Evolutionary conservation across 2,888 invertebrate species (phyloP), one percentile per base, ranked within the genome.

Genomic region (Danaus chrysippus): DNA sequence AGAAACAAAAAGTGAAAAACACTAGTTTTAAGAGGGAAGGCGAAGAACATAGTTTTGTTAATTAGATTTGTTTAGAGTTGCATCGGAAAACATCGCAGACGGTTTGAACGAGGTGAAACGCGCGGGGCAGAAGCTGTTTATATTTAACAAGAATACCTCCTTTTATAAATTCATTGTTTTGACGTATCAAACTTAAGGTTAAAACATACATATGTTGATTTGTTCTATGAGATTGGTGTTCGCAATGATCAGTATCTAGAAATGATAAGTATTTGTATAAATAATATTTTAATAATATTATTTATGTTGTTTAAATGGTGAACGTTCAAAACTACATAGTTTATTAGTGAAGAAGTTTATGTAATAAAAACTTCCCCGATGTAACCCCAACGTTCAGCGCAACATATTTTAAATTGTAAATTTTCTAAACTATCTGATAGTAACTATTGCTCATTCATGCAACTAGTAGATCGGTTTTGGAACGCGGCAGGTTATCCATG

Each of bases 61-160:
- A 49, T 49, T 49, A 49, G 49, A 49, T 49, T 49, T 49, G 49
- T 49, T 49, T 49, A 49, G 49, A 15, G 49, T 49, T 49, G 49
- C 49, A 17, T 49, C 49, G 17, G 49, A 49, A 49, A 49, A 49
- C 49, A 49, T 49, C 49, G 49, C 49, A 49, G 17, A 49, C 49
- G 49, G 49, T 49, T 49, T 17, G 46, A n/a, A 15, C 10, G 17
- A 49, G 17, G 10, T 17, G 15, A 49, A 49, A 49, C 15, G 49
- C 49, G 15, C 10, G 17, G 6, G 23, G 6, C 23, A 34, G 23
- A 34, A 2, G 23, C 23, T 34, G 6, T 34, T 34, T 34, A 34
- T 34, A 34, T 34, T 34, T 34, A 34, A 34, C 23, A 34, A 34
- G 23, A 34, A 34, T 34, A 34, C 23, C 0, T 6, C 23, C 23